Conservation (phyloP, 2,888 invertebrate genomes). For the Pecten maximus region DNA sequence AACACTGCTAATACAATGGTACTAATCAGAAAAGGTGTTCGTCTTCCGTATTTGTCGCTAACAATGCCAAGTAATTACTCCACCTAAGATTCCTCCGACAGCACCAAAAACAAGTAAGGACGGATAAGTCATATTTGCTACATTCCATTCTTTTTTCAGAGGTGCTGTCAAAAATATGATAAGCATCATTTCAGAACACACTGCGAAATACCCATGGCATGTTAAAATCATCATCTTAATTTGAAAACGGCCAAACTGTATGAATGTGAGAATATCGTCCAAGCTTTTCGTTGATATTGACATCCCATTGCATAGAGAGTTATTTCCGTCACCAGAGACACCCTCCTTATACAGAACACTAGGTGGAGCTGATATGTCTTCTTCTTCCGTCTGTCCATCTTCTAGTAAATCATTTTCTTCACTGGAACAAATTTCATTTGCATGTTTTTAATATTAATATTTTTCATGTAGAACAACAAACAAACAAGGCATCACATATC, state of each 20-base stretch:
- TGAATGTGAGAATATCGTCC: slow-evolving; percentile 70
- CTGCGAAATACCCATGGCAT: slow-evolving; percentile 75
- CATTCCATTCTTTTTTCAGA: slow-evolving; percentile 71
- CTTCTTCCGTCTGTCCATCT: not conserved
- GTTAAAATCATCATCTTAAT: slow-evolving; percentile 69
- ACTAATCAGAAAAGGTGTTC: slow-evolving; percentile 67
- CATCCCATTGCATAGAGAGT: not conserved
- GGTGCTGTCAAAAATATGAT: slow-evolving; percentile 74
- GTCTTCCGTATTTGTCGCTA: slow-evolving; percentile 74
- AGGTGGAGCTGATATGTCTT: slow-evolving; percentile 1
- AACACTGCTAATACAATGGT: slow-evolving; percentile 66
- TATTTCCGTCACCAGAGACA: not conserved
- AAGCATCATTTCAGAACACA: slow-evolving; percentile 75
- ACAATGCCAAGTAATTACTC: slow-evolving; percentile 70
- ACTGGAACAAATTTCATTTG: not conserved
- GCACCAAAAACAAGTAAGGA: slow-evolving; percentile 69
- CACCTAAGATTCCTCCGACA: slow-evolving; percentile 66
- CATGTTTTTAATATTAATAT: not conserved
- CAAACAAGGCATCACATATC: too few species aligned
- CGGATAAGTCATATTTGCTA: slow-evolving; percentile 69
- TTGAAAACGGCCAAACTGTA: slow-evolving; percentile 74
- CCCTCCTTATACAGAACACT: not conserved
- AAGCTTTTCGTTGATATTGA: slow-evolving; percentile 47
- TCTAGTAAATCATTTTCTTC: not conserved
- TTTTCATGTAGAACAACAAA: not conserved